Evolutionary conservation across 2,797 vertebrate genomes (phyloP).

Genomic region (Heliangelus exortis): DNA sequence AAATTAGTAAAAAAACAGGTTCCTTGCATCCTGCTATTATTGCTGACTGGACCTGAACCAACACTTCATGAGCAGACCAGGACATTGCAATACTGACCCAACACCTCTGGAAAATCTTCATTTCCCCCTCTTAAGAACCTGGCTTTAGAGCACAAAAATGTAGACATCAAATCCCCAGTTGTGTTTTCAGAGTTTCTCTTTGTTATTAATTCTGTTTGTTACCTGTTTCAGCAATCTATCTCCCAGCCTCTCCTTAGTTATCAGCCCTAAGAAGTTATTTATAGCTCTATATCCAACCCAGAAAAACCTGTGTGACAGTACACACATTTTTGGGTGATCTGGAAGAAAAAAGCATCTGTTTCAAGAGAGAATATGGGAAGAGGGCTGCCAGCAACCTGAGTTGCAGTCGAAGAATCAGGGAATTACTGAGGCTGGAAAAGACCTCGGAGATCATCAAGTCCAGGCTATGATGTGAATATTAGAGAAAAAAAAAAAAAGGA

Average conservation of each 20-base stretch:
- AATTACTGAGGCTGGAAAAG: too few species aligned
- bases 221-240: background rate
- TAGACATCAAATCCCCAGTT: background rate
- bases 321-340: background rate
- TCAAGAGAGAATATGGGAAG: background rate
- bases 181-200: background rate
- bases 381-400: background rate
- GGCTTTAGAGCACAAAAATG: background rate
- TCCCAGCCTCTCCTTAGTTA: background rate
- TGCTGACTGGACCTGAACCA: background rate
- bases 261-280: slow-evolving; percentile 10
- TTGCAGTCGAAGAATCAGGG: background rate
- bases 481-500: too few species aligned
- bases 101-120: background rate
- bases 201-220: background rate
- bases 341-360: background rate
- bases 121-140: background rate
- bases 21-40: background rate
- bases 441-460: too few species aligned
- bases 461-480: too few species aligned
- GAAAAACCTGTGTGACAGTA: background rate
- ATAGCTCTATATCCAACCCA: background rate
- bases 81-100: background rate
- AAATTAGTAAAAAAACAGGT: background rate
- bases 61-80: background rate